Evolutionary conservation across 2,113 vertebrate genomes (phyloP).

Genomic region (Cheirogaleus medius): DNA sequence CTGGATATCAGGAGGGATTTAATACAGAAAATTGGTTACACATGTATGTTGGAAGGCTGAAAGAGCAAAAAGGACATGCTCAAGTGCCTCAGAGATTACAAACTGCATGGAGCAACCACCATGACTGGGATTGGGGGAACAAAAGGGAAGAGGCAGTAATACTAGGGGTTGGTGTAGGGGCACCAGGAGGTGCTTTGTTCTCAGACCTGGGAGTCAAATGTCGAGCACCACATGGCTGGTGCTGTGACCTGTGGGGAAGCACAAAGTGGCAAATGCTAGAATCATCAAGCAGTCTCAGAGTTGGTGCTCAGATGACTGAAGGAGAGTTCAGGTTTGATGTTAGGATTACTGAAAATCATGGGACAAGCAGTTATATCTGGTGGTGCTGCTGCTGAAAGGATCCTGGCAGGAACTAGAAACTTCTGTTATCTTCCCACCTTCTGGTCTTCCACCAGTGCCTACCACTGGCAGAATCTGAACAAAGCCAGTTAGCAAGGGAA

Average conservation of each 20-base stretch:
- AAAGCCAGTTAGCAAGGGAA: neutral
- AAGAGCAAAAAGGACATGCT: neutral
- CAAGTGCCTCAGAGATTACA: neutral
- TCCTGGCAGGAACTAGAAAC: neutral
- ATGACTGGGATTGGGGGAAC: neutral
- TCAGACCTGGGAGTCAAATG: neutral
- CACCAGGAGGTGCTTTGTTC: neutral
- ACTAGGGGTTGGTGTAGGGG: neutral
- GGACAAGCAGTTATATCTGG: neutral
- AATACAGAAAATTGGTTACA: neutral
- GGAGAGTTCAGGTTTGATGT: neutral
- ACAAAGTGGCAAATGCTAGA: neutral
- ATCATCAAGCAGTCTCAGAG: neutral
- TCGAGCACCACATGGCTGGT: neutral
- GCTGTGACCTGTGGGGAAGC: neutral
- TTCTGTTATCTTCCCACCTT: neutral
- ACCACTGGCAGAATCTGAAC: neutral
- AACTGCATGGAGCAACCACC: neutral
- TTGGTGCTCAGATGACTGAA: neutral
- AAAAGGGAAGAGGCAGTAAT: neutral
- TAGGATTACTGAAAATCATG: neutral
- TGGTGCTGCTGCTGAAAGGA: neutral
- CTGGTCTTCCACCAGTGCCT: neutral
- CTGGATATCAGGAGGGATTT: neutral
- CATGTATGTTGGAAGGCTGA: neutral